phyloP scores from a whole-genome alignment of 2,797 vertebrate species.

The Neosilurus mollespiculum region DNA sequence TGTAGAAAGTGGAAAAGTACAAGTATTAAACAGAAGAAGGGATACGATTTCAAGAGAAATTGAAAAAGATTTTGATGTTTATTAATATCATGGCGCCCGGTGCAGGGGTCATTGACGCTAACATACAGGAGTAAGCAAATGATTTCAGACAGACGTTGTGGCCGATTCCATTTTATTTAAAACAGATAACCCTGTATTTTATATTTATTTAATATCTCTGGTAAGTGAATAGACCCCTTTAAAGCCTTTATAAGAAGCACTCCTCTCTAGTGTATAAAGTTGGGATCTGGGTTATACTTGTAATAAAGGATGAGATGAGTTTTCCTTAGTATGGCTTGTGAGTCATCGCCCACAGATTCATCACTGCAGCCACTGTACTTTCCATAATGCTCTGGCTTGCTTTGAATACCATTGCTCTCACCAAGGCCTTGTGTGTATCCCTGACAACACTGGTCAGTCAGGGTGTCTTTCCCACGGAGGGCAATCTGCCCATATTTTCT shows the following conservation, averaged over 20 bases:
- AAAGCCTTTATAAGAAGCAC: background rate
- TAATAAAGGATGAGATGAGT: constrained; percentile 40
- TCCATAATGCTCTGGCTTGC: constrained; percentile 41
- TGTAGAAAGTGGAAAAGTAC: too few species aligned
- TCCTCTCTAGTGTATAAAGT: background rate
- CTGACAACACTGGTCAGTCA: constrained; percentile 46
- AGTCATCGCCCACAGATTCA: constrained; percentile 46
- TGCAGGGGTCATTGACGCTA: too few species aligned
- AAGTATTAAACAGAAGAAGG: too few species aligned
- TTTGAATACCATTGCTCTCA: constrained; percentile 44
- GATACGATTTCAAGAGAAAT: too few species aligned
- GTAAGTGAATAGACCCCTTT: too few species aligned
- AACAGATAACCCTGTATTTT: too few species aligned
- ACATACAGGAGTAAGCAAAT: too few species aligned
- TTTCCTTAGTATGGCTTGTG: constrained; percentile 45
- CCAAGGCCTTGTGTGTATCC: constrained; percentile 47
- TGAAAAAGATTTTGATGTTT: too few species aligned
- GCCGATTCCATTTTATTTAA: too few species aligned
- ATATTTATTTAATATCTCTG: too few species aligned
- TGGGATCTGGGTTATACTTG: constrained; percentile 29
- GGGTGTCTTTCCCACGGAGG: constrained; percentile 38
- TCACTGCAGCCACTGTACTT: constrained; percentile 39
- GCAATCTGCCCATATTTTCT: constrained; percentile 33
- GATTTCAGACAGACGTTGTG: too few species aligned
- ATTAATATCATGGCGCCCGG: too few species aligned